A percentile compares a stretch with the other conserved stretches of the same genome.
Evolutionary conservation across 2,113 vertebrate species (phyloP).

Genomic region (Microtus richardsoni): DNA sequence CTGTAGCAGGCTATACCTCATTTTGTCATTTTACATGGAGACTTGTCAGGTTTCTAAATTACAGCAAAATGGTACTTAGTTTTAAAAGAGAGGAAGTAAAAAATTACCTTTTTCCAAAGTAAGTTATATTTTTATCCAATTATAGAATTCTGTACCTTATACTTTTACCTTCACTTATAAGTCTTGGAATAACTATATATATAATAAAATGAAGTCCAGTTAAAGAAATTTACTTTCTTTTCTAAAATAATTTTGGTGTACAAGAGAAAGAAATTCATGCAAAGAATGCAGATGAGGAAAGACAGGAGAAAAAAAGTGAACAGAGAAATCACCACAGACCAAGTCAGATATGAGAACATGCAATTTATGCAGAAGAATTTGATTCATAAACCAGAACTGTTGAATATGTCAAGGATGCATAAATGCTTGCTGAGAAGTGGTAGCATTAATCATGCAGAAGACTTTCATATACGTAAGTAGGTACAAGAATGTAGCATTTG

Average conservation of each 20-base stretch:
- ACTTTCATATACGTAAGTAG: neutral
- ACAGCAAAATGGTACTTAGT: neutral
- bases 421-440: neutral
- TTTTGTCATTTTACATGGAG: slow-evolving; percentile 12
- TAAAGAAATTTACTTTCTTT: slow-evolving; percentile 38
- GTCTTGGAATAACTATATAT: neutral
- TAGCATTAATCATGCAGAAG: neutral
- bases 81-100: neutral
- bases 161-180: slow-evolving; percentile 15
- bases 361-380: neutral
- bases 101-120: neutral
- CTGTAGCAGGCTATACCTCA: neutral
- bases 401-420: neutral
- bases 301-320: neutral
- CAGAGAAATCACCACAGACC: neutral
- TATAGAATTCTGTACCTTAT: neutral
- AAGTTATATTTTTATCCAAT: neutral
- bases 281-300: neutral
- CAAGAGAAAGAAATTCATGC: slow-evolving; percentile 1
- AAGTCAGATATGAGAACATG: neutral
- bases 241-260: slow-evolving; percentile 13
- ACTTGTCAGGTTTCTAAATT: slow-evolving; percentile 42
- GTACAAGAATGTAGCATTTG: neutral
- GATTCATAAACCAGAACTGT: neutral
- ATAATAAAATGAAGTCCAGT: neutral